Evolutionary conservation across 2,888 invertebrate species (phyloP).

Genomic region (Drosophila subsilvestris): DNA sequence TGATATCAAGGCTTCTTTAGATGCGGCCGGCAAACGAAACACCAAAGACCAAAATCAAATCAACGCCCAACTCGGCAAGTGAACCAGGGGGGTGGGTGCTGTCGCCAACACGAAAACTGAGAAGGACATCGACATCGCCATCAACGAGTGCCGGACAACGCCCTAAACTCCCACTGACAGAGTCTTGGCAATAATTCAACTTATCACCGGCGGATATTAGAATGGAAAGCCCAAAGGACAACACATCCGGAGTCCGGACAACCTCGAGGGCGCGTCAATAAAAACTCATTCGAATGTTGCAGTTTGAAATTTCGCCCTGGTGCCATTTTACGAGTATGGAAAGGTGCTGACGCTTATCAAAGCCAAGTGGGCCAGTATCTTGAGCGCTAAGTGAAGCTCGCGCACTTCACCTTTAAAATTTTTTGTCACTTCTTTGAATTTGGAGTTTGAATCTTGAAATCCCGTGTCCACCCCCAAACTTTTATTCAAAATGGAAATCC

Average conservation of each 20-base stretch:
- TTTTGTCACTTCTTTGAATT: conserved; percentile 58
- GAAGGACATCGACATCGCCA: conserved; percentile 41
- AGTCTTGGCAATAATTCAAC: conserved; percentile 81
- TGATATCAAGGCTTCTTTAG: conserved; percentile 58
- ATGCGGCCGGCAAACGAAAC: conserved; percentile 38
- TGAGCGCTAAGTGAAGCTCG: conserved; percentile 17
- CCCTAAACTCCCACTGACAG: conserved; percentile 21
- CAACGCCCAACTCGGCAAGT: conserved; percentile 51
- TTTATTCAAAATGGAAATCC: conserved; percentile 56
- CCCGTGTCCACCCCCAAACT: conserved; percentile 65
- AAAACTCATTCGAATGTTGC: conserved; percentile 73
- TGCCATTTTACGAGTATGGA: conserved; percentile 36
- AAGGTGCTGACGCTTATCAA: conserved; percentile 77
- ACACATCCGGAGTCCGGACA: conserved; percentile 73
- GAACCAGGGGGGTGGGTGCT: conserved; percentile 20
- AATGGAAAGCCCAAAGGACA: conserved; percentile 79
- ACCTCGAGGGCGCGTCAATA: conserved; percentile 70
- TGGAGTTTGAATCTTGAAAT: conserved; percentile 56
- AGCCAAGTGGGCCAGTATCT: conserved; percentile 11
- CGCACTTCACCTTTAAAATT: conserved; percentile 71
- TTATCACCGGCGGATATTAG: conserved; percentile 84
- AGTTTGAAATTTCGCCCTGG: conserved; percentile 14
- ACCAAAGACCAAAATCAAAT: conserved; percentile 66
- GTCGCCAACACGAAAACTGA: conserved; percentile 16
- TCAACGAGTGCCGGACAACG: conserved; percentile 45